Evolutionary conservation across 2,113 vertebrate genomes (phyloP).

Genomic region (Lates calcarifer): DNA sequence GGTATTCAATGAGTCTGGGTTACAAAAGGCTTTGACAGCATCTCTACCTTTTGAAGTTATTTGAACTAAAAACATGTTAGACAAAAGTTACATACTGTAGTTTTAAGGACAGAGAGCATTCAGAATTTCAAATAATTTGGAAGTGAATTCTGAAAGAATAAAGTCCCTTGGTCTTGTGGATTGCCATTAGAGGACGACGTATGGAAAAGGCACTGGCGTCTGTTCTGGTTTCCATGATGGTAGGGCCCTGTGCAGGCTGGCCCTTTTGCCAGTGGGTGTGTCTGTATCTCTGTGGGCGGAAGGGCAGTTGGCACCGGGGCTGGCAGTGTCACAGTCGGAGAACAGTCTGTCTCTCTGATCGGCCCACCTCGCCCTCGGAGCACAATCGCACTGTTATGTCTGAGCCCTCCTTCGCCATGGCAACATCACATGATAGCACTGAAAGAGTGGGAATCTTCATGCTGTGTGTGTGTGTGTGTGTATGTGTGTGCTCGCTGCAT

Average conservation of each 20-base stretch:
- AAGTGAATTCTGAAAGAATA: not conserved
- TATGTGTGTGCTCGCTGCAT: not conserved
- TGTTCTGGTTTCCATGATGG: conserved; percentile 65
- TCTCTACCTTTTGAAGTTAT: not conserved
- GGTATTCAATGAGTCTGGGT: not conserved
- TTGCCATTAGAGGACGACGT: not conserved
- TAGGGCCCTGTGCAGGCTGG: conserved; percentile 50
- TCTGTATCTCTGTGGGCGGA: conserved; percentile 55
- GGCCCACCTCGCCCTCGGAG: conserved; percentile 69
- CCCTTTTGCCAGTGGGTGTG: conserved; percentile 66
- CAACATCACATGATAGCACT: conserved; percentile 76
- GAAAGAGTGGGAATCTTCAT: conserved; percentile 46
- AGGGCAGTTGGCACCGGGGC: conserved; percentile 61
- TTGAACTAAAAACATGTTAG: not conserved
- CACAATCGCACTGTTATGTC: conserved; percentile 81
- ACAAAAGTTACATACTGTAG: not conserved
- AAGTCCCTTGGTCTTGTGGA: not conserved
- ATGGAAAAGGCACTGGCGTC: conserved; percentile 35
- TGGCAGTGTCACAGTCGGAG: conserved; percentile 62
- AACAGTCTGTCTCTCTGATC: conserved; percentile 79
- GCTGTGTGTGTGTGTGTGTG: conserved; percentile 18
- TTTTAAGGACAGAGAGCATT: not conserved
- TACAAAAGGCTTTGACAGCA: not conserved
- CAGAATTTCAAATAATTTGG: not conserved
- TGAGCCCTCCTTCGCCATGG: conserved; percentile 67